These are phyloP conservation scores for Enhydra lutris DNA, from an alignment of 2,113 vertebrate species.

Conservation along the genomic window DNA sequence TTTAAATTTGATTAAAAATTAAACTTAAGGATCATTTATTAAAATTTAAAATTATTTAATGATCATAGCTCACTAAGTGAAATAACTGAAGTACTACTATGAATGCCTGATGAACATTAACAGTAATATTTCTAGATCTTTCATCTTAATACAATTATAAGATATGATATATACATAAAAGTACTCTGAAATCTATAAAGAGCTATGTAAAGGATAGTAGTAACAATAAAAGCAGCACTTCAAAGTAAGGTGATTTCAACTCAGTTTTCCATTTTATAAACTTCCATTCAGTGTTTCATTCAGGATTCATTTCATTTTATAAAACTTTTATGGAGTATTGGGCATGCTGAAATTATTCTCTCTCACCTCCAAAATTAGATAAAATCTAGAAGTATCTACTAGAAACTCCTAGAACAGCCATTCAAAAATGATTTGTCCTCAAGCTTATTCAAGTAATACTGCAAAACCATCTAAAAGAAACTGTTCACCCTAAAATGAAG, in stretches of 20 bases:
- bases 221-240: slow-evolving; percentile 19
- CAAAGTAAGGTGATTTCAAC: background rate
- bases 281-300: background rate
- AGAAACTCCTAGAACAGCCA: background rate
- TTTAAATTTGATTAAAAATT: too few relatives aligned
- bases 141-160: slow-evolving; percentile 14
- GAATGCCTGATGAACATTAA: background rate
- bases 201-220: background rate
- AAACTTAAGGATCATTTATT: too few relatives aligned
- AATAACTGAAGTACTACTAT: background rate
- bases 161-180: background rate
- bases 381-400: slow-evolving; percentile 6
- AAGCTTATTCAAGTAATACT: background rate
- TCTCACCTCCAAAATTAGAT: slow-evolving; percentile 7
- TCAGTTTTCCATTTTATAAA: slow-evolving; percentile 17
- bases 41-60: too few relatives aligned
- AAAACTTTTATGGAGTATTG: background rate
- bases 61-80: background rate
- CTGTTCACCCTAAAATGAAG: background rate
- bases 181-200: background rate
- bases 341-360: background rate
- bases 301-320: background rate
- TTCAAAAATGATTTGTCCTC: background rate
- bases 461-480: background rate
- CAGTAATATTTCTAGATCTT: background rate